These are phyloP conservation scores for Zoanthus sociatus DNA, from an alignment of 92 coral and sea anemone genomes.

Conservation along the genomic window DNA sequence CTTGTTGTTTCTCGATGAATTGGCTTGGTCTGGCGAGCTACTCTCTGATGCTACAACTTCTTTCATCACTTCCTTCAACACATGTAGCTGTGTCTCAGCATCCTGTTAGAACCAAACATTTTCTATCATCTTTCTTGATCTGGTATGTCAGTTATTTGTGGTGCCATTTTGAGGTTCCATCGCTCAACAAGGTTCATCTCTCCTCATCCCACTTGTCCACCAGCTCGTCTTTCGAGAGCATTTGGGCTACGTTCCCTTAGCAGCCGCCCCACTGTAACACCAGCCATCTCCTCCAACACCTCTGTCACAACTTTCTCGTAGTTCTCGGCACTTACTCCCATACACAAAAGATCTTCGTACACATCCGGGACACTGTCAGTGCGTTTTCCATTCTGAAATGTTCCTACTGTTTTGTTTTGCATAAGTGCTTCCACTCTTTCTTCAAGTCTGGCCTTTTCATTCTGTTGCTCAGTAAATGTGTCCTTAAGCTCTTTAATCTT, in stretches of 20 bases:
- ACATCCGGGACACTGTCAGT: neutral
- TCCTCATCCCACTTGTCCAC: conserved; percentile 15
- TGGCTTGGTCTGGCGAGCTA: neutral
- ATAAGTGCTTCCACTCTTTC: conserved; percentile 11
- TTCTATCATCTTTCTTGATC: conserved; percentile 16
- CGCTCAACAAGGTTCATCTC: conserved; percentile 14
- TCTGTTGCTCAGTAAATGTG: neutral
- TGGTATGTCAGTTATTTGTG: neutral
- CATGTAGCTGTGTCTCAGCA: conserved; percentile 13
- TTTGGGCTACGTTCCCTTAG: neutral
- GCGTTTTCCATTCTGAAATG: conserved; percentile 30
- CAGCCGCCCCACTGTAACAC: neutral
- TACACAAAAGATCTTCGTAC: conserved; percentile 17
- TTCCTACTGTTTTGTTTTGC: neutral
- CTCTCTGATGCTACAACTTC: conserved; percentile 23
- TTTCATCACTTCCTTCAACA: neutral
- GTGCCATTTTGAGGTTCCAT: conserved; percentile 15
- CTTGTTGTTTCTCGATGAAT: conserved; percentile 2
- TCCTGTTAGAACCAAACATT: conserved; percentile 3
- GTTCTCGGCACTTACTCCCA: conserved; percentile 16
- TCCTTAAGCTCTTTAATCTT: conserved; percentile 13
- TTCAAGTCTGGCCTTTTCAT: neutral
- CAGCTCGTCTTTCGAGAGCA: neutral
- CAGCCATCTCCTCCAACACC: neutral
- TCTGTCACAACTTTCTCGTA: conserved; percentile 25